Conservation (phyloP, 2,797 vertebrate species). For the Sebastolobus alascanus region DNA sequence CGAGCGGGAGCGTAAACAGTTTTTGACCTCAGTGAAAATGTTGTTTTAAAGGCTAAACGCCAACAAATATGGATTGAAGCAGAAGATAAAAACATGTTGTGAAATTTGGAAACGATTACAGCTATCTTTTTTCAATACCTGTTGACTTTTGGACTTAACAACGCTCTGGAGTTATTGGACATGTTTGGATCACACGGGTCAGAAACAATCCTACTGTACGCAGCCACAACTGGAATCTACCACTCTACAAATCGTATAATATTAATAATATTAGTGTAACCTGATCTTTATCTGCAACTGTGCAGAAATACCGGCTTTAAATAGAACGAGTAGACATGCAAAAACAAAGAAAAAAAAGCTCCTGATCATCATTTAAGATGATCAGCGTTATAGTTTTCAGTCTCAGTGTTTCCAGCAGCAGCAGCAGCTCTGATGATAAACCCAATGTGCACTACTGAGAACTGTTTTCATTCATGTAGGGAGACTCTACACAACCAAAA, state of each 20-base stretch:
- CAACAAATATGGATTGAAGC: background rate
- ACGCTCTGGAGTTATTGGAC: background rate
- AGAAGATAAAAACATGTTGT: background rate
- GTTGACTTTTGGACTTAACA: background rate
- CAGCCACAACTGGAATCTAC: no score
- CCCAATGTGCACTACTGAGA: background rate
- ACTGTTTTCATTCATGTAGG: constrained; percentile 15
- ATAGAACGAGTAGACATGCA: background rate
- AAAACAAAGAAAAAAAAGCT: no score
- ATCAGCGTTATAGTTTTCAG: background rate
- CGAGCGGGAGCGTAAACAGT: no score
- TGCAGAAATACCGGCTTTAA: background rate
- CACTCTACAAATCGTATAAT: no score
- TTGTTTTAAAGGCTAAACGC: no score
- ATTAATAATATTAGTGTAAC: no score
- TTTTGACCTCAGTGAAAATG: no score
- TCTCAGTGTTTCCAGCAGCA: background rate
- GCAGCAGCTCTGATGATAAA: background rate
- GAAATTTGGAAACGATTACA: background rate
- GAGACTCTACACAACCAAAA: rapidly evolving
- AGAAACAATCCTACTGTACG: no score
- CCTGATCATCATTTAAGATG: background rate
- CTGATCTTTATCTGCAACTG: no score
- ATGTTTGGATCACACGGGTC: background rate
- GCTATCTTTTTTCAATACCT: background rate